These are phyloP conservation scores for Peromyscus aztecus DNA, from an alignment of 2,797 vertebrate genomes.

Conservation along the genomic window DNA sequence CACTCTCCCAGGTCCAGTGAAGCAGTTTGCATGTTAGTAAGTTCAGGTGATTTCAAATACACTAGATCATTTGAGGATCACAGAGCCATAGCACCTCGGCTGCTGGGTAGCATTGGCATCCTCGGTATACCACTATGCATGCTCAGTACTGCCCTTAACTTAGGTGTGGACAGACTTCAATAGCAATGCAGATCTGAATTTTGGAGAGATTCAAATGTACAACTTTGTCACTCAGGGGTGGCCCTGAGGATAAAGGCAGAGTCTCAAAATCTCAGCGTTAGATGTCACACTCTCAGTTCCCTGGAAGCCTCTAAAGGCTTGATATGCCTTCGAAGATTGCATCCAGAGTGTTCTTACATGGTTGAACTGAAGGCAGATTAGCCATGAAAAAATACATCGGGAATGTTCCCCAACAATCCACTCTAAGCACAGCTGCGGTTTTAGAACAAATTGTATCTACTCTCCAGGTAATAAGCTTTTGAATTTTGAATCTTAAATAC, in stretches of 20 bases:
- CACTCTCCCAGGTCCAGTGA: neutral
- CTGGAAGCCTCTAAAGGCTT: neutral
- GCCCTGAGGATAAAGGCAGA: neutral
- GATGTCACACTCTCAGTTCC: neutral
- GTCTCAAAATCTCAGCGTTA: neutral
- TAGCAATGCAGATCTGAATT: neutral
- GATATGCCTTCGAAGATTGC: neutral
- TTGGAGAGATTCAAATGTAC: neutral
- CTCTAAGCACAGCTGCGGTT: neutral
- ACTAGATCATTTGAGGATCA: neutral
- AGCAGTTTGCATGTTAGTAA: neutral
- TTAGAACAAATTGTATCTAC: neutral
- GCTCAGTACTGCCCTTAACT: neutral
- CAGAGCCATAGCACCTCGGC: neutral
- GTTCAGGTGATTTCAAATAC: neutral
- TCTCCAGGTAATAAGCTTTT: slow-evolving; percentile 34
- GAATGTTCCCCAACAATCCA: neutral
- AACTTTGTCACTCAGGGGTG: neutral
- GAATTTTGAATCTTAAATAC: slow-evolving; percentile 57
- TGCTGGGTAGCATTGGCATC: neutral
- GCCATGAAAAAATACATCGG: neutral
- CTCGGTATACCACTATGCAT: neutral
- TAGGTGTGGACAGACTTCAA: neutral
- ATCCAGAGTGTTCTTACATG: neutral
- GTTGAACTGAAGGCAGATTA: neutral